Percentiles rank a stretch among this genome's conserved stretches.
Conservation (phyloP, 1,140 invertebrate species). For the Dolichoris vasculosae region DNA sequence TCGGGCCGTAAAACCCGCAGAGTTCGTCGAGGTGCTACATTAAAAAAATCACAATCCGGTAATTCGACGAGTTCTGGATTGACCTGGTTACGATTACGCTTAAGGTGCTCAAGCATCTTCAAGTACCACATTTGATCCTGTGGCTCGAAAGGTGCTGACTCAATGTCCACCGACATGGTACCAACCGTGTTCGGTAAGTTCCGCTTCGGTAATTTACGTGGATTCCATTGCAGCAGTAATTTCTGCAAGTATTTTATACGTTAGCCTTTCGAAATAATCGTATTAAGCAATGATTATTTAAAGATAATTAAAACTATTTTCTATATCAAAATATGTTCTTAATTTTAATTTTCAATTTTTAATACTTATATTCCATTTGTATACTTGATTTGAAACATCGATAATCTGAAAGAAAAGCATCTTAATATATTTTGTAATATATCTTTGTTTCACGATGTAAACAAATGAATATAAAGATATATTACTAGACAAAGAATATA, state of each 20-base stretch:
- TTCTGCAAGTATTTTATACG: not conserved
- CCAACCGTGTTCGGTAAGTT: not conserved
- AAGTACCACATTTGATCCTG: slow-evolving; percentile 61
- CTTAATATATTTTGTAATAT: too few relatives aligned
- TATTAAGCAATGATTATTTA: too few relatives aligned
- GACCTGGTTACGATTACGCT: slow-evolving; percentile 55
- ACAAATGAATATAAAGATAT: too few relatives aligned
- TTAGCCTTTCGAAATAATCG: not conserved
- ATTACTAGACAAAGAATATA: too few relatives aligned
- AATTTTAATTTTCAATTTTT: too few relatives aligned
- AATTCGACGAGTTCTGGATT: slow-evolving; percentile 65
- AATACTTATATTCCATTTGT: too few relatives aligned
- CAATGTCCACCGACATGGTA: not conserved
- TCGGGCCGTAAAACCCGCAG: slow-evolving; percentile 64
- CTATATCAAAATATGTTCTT: too few relatives aligned
- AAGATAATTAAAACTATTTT: too few relatives aligned
- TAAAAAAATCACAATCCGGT: slow-evolving; percentile 69
- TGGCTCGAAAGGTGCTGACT: not conserved
- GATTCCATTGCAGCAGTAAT: not conserved
- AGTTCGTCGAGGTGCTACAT: slow-evolving; percentile 64
- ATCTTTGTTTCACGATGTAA: too few relatives aligned
- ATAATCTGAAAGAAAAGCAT: too few relatives aligned
- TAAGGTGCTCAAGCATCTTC: slow-evolving; percentile 63
- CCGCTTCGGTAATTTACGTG: not conserved
- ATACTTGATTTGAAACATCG: too few relatives aligned